A percentile compares a stretch with the other conserved stretches of the same genome.
phyloP scores from a whole-genome alignment of 2,113 vertebrate species.

The Oxyruncus cristatus region DNA sequence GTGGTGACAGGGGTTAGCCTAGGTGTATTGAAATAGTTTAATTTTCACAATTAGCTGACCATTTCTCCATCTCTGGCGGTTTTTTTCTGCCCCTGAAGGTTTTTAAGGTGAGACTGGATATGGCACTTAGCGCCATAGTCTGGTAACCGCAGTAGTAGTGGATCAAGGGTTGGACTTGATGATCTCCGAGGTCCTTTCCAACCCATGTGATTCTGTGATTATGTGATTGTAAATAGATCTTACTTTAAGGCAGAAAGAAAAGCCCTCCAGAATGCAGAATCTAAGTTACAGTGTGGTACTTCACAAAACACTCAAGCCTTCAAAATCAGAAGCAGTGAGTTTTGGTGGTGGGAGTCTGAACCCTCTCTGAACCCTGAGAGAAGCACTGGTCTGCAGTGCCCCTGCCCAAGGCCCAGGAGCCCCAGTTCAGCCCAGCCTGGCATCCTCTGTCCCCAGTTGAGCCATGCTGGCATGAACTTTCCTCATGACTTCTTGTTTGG shows the following conservation, averaged over 20 bases:
- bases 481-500: neutral
- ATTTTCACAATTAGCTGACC: neutral
- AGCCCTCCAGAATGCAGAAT: neutral
- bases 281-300: neutral
- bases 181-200: too few relatives aligned
- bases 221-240: neutral
- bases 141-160: too few relatives aligned
- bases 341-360: neutral
- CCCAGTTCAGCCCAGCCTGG: neutral
- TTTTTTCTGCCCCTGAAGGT: too few relatives aligned
- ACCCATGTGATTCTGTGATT: too few relatives aligned
- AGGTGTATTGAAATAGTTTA: neutral
- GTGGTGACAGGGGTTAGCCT: neutral
- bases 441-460: rapidly evolving
- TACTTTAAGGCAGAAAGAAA: neutral
- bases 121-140: too few relatives aligned
- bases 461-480: neutral
- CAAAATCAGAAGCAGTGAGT: neutral
- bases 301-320: neutral
- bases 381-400: rapidly evolving
- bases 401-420: neutral
- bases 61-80: too few relatives aligned
- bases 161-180: too few relatives aligned
- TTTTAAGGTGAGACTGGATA: too few relatives aligned
- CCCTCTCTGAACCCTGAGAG: neutral